These are phyloP conservation scores for Coracopsis vasa DNA, from an alignment of 2,113 vertebrate genomes.

Conservation along the genomic window DNA sequence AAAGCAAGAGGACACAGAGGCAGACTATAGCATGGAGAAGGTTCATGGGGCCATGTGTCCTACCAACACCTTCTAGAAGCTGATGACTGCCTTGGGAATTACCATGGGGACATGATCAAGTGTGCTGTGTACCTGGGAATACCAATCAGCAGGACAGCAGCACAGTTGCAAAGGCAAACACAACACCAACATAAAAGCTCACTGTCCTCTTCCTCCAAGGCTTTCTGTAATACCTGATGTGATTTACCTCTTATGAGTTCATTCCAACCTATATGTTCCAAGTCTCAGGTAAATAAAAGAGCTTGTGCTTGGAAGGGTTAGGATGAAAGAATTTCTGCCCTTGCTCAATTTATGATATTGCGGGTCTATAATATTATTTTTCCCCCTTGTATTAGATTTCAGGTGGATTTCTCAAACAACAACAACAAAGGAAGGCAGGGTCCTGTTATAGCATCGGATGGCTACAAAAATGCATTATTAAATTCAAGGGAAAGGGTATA, in stretches of 20 bases:
- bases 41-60: neutral
- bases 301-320: neutral
- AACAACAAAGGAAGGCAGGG: neutral
- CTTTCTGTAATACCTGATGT: neutral
- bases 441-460: neutral
- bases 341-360: neutral
- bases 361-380: neutral
- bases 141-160: neutral
- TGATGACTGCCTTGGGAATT: neutral
- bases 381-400: neutral
- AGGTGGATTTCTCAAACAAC: neutral
- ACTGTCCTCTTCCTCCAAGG: neutral
- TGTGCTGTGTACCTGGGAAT: neutral
- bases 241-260: constrained; percentile 11
- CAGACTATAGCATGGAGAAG: neutral
- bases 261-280: neutral
- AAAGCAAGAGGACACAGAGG: neutral
- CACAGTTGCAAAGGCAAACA: neutral
- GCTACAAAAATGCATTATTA: neutral
- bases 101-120: neutral
- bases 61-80: neutral
- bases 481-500: neutral
- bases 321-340: neutral
- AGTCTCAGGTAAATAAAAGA: neutral
- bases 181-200: neutral